Conservation (phyloP, 2,797 vertebrate genomes). For the Melanotaenia nigrans region DNA sequence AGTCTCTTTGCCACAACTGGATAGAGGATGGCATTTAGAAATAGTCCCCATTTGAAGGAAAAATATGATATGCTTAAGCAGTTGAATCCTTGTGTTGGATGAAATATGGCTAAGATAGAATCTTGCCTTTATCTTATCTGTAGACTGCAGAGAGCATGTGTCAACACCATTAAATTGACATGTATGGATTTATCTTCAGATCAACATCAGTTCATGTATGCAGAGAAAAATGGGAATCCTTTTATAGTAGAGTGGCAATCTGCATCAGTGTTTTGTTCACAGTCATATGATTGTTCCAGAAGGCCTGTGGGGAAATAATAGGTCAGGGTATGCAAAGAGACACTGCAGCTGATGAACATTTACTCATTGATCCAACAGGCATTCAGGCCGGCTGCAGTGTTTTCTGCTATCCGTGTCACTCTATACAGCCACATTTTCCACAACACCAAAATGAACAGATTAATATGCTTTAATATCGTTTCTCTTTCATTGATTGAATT, state of each 20-base stretch:
- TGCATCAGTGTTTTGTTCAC: slow-evolving; percentile 72
- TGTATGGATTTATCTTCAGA: slow-evolving; percentile 26
- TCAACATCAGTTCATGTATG: slow-evolving; percentile 22
- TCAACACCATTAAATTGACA: slow-evolving; percentile 41
- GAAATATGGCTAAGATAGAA: slow-evolving; percentile 54
- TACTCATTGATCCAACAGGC: slow-evolving; percentile 65
- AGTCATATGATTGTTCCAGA: slow-evolving; percentile 77
- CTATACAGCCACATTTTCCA: slow-evolving; percentile 20
- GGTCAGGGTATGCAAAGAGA: slow-evolving; percentile 52
- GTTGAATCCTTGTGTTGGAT: slow-evolving; percentile 31
- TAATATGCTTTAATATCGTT: slow-evolving; percentile 16
- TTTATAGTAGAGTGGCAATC: slow-evolving; percentile 57
- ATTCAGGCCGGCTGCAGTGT: slow-evolving; percentile 35
- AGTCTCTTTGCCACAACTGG: slow-evolving; percentile 36
- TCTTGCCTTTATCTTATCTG: slow-evolving; percentile 46
- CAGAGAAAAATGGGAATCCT: slow-evolving; percentile 36
- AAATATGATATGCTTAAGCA: slow-evolving; percentile 31
- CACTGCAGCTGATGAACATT: slow-evolving; percentile 59
- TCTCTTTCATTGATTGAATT: slow-evolving; percentile 39
- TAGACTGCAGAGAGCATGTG: slow-evolving; percentile 21
- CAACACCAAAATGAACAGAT: slow-evolving; percentile 14
- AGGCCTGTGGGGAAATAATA: slow-evolving; percentile 70
- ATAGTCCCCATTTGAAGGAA: slow-evolving; percentile 48
- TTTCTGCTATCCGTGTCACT: slow-evolving; percentile 35
- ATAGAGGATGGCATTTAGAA: slow-evolving; percentile 52